Evolutionary conservation across 2,113 vertebrate genomes (phyloP), one percentile per base, ranked within the genome.

Genomic region (Arizona elegans): DNA sequence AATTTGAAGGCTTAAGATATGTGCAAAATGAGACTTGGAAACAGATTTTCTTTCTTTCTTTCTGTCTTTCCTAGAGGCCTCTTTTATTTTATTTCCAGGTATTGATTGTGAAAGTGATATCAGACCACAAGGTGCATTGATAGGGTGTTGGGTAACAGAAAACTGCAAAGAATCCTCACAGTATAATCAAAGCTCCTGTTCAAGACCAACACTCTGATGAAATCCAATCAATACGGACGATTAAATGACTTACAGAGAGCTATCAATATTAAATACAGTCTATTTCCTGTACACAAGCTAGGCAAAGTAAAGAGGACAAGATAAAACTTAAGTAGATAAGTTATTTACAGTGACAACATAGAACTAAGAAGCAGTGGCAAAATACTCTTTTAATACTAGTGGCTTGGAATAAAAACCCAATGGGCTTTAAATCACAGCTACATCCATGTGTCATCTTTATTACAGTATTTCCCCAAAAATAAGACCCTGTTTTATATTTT

Each of bases 81-180:
- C 95, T 96, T 96, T 96, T 96, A 96, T 96, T 97, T 97, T 98
- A 96, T 97, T 97, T 97, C 95, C 96, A 97, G 96, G 96, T 99
- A 99, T 99, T 97, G 98, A 99, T 98, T 97, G 96, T 96, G 97
- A 97, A 98, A 98, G 97, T 98, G 98, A 98, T 98, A 98, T 98
- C 97, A 98, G 98, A 98, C 98, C 97, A 98, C 97, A 98, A 98
- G 98, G 97, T 98, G 97, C 97, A 98, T 97, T 98, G 98, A 98
- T 98, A 98, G 13, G 95, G 97, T 94, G 98, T 96, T 92, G 93
- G 96, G 97, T 97, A 97, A 97, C 96, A 96, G 94, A 98, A 98
- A 97, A 96, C 95, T 95, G 98, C 98, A 98, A 98, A 98, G 98
- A 96, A 98, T 97, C 97, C 98, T 98, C 98, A 94, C 98, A 97